Base-by-base conservation (phyloP, 2,797 vertebrate genomes). In the Telmatherina bonti region DNA sequence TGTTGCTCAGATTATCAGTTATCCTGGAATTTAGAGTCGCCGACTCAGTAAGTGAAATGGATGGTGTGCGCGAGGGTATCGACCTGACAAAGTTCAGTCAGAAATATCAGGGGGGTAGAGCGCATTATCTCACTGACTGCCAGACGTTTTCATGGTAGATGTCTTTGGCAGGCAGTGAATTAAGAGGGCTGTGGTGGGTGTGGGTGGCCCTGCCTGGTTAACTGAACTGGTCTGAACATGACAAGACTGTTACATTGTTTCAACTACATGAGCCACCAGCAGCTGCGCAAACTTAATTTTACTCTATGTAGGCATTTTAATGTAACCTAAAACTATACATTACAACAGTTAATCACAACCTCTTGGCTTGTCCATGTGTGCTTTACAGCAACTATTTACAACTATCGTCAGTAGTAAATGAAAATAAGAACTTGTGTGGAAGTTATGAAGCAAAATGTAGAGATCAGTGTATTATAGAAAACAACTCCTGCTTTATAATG, bases 211-310 rank as follows among this genome's bases (percentile, higher is more conserved):
- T 15, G 24, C 11, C 41, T 47, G 38, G 41, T 15, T 47, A 38
- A 31, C n/a, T 16, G 18, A 63, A 82, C 84, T 59, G 56, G 88
- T 82, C 78, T 59, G 65, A 26, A 76, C 83, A 71, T 52, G 78
- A 67, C 59, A 16, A 45, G 59, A n/a, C 45, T 20, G 41, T 1
- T 7, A 20, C 41, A 20, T 43, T 7, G 1, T 43, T 45, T 45
- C 18, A n/a, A 16, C 8, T n/a, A 16, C 38, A 43, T 43, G 20
- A n/a, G 7, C n/a, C 43, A 45, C 5, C 18, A 43, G 7, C 7
- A 45, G 8, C 6, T 20, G 43, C 3, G n/a, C 43, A 45, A 45
- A 7, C 20, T 45, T n/a, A n/a, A 8, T 20, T 43, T 20, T 13
- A 41, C 38, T 18, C 1, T 41, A 4, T 16, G 38, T 16, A 41